Evolutionary conservation across 2,113 vertebrate species (phyloP).

Genomic region (Melanocharis versteri): DNA sequence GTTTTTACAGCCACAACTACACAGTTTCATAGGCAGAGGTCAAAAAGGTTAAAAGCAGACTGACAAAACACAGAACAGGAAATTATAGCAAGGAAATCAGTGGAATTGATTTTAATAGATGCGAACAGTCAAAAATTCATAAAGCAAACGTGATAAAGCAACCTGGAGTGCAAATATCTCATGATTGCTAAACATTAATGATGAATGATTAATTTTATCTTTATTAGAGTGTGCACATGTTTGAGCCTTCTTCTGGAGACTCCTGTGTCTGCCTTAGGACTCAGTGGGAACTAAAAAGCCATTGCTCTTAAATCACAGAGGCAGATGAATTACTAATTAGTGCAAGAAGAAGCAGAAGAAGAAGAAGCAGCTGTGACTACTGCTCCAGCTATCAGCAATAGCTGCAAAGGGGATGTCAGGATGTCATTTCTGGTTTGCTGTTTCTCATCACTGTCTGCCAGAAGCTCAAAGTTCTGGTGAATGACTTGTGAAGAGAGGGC

Average conservation of each 20-base stretch:
- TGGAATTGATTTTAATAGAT: background rate
- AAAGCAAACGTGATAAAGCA: background rate
- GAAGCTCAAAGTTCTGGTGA: background rate
- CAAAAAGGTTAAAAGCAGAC: background rate
- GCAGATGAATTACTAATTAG: background rate
- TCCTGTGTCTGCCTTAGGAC: background rate
- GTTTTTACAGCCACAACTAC: background rate
- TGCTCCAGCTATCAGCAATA: background rate
- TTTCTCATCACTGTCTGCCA: background rate
- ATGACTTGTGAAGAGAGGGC: background rate
- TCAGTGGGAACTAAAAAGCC: background rate
- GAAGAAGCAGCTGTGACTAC: background rate
- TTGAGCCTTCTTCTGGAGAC: background rate
- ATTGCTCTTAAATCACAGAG: background rate
- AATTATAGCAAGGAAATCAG: background rate
- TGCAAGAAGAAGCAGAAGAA: constrained; percentile 1
- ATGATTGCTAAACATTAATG: background rate
- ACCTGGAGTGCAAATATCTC: background rate
- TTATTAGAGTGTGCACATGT: background rate
- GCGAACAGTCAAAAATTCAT: background rate
- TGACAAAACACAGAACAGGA: background rate
- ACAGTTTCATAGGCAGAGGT: background rate
- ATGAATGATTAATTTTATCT: background rate
- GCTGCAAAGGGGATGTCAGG: background rate
- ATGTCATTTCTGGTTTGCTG: background rate